These are phyloP conservation scores for Temnothorax ravouxi DNA, from an alignment of 2,888 invertebrate genomes.

Conservation along the genomic window DNA sequence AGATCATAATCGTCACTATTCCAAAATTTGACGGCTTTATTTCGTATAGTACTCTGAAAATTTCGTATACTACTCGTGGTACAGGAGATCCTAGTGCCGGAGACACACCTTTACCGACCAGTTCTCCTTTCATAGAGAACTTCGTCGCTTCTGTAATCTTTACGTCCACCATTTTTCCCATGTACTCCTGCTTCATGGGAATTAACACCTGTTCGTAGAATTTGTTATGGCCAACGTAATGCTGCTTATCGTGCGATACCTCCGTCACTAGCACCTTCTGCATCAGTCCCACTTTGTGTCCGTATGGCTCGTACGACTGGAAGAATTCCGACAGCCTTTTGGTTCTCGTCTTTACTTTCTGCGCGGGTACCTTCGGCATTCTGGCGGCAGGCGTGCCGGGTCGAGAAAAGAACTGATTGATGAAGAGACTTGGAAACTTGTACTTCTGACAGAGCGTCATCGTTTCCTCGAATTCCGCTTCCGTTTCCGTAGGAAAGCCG, in stretches of 20 bases:
- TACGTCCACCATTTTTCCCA: conserved; percentile 95
- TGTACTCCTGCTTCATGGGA: conserved; percentile 91
- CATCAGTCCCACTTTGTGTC: conserved; percentile 89
- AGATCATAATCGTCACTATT: conserved; percentile 82
- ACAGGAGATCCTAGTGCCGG: conserved; percentile 88
- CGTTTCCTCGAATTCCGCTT: conserved; percentile 95
- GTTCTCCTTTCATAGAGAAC: conserved; percentile 92
- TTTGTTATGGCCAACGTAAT: conserved; percentile 98
- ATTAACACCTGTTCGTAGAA: conserved; percentile 97
- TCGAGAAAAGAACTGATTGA: conserved; percentile 98
- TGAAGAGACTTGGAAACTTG: conserved; percentile 97
- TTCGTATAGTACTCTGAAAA: conserved; percentile 87
- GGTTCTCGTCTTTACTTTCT: conserved; percentile 96
- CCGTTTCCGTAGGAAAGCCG: conserved; percentile 99
- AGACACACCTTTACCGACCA: conserved; percentile 86
- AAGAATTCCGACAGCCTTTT: conserved; percentile 96
- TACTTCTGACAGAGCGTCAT: conserved; percentile 94
- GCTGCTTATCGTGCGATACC: conserved; percentile 95
- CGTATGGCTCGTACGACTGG: conserved; percentile 95
- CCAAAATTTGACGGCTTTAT: conserved; percentile 75
- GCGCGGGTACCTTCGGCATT: conserved; percentile 93
- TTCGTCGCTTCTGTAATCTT: conserved; percentile 91
- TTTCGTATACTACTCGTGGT: conserved; percentile 86
- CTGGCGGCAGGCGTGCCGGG: conserved; percentile 98
- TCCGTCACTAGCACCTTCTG: conserved; percentile 97